phyloP scores from a whole-genome alignment of 2,888 invertebrate species.

The Lasius platythorax region DNA sequence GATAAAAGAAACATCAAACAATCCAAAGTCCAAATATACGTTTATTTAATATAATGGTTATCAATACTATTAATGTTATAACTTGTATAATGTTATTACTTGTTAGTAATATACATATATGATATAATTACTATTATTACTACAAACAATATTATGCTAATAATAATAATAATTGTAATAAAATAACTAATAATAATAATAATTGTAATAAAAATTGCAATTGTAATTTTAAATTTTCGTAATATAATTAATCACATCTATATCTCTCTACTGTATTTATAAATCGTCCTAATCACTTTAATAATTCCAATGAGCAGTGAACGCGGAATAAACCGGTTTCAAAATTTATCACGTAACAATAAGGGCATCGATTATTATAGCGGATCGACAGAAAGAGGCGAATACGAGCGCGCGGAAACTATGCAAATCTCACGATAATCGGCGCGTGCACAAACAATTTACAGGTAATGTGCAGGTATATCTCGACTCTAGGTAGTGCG shows the following conservation, averaged over 20 bases:
- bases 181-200: neutral
- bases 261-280: neutral
- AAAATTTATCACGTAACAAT: slow-evolving; percentile 30
- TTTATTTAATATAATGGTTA: neutral
- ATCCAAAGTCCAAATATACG: neutral
- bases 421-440: slow-evolving; percentile 74
- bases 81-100: neutral
- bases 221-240: neutral
- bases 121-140: slow-evolving; percentile 2
- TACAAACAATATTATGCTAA: neutral
- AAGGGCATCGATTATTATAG: slow-evolving; percentile 41
- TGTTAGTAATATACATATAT: neutral
- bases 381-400: slow-evolving; percentile 38
- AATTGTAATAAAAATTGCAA: slow-evolving; percentile 4
- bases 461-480: slow-evolving; percentile 50
- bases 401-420: slow-evolving; percentile 62
- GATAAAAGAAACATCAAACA: neutral
- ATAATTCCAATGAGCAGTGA: neutral
- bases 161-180: neutral
- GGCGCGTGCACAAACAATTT: slow-evolving; percentile 76
- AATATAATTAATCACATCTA: neutral
- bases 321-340: neutral
- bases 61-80: neutral
- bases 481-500: neutral
- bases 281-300: neutral